Conservation (phyloP, 2,113 vertebrate species). For the Pagrus major region DNA sequence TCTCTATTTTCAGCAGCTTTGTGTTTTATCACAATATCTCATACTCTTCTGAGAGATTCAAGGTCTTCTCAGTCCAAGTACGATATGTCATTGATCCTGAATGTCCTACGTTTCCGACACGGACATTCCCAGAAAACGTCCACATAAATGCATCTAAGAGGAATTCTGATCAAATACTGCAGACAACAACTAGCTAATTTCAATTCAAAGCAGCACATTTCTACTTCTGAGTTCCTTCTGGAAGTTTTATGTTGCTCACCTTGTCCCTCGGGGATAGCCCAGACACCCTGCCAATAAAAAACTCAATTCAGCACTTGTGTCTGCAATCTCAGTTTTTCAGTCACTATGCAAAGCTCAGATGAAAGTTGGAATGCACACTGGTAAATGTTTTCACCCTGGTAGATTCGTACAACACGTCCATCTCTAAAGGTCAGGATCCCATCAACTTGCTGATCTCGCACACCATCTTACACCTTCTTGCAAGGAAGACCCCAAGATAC, state of each 20-base stretch:
- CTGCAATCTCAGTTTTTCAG: too few species aligned
- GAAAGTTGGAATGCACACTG: too few species aligned
- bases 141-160: not conserved
- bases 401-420: too few species aligned
- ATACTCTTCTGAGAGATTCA: not conserved
- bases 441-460: too few species aligned
- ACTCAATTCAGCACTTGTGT: not conserved
- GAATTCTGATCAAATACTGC: not conserved
- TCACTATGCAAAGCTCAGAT: too few species aligned
- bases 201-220: not conserved
- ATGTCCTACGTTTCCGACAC: not conserved
- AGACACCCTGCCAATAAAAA: not conserved
- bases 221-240: not conserved
- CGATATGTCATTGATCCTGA: too few species aligned
- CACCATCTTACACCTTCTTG: too few species aligned
- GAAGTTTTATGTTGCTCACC: not conserved
- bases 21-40: not conserved
- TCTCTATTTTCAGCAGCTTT: not conserved
- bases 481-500: too few species aligned
- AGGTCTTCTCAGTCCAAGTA: not conserved
- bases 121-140: not conserved
- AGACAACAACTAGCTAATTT: not conserved
- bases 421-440: too few species aligned
- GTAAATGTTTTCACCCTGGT: too few species aligned
- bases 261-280: not conserved